A percentile compares a stretch with the other conserved stretches of the same genome.
phyloP scores from a whole-genome alignment of 1,140 invertebrate species.

The Eurosta solidaginis region DNA sequence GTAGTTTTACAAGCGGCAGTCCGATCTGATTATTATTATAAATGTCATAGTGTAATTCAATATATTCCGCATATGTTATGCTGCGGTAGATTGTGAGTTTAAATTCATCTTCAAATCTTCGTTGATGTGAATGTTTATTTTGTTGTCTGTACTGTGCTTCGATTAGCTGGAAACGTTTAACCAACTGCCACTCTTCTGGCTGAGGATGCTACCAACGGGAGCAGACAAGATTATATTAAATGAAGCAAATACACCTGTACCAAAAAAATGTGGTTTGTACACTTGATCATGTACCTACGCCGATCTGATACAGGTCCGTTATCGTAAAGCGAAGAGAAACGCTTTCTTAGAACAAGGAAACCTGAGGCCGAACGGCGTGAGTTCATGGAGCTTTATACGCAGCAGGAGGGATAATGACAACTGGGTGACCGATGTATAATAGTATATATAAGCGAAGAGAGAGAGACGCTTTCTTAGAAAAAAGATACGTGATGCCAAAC shows the following conservation, averaged over 20 bases:
- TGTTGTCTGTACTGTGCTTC: slow-evolving; percentile 59
- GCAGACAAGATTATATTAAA: neutral
- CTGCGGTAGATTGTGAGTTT: slow-evolving; percentile 49
- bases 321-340: neutral
- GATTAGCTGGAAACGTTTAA: slow-evolving; percentile 71
- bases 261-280: neutral
- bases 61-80: slow-evolving; percentile 44
- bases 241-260: neutral
- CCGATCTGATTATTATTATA: slow-evolving; percentile 44
- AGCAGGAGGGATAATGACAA: too few relatives aligned
- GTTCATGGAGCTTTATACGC: too few relatives aligned
- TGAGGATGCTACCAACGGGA: slow-evolving; percentile 49
- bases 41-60: slow-evolving; percentile 49
- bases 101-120: slow-evolving; percentile 48
- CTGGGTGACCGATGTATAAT: too few relatives aligned
- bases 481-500: too few relatives aligned
- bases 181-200: slow-evolving; percentile 66
- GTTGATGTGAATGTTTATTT: slow-evolving; percentile 29
- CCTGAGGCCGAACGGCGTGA: too few relatives aligned
- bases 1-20: slow-evolving; percentile 45
- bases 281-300: neutral
- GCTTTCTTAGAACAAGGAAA: too few relatives aligned
- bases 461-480: too few relatives aligned
- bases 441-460: too few relatives aligned
- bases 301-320: neutral